These are phyloP conservation scores for Torymus auratus DNA, from an alignment of 2,888 invertebrate genomes.

Conservation along the genomic window DNA sequence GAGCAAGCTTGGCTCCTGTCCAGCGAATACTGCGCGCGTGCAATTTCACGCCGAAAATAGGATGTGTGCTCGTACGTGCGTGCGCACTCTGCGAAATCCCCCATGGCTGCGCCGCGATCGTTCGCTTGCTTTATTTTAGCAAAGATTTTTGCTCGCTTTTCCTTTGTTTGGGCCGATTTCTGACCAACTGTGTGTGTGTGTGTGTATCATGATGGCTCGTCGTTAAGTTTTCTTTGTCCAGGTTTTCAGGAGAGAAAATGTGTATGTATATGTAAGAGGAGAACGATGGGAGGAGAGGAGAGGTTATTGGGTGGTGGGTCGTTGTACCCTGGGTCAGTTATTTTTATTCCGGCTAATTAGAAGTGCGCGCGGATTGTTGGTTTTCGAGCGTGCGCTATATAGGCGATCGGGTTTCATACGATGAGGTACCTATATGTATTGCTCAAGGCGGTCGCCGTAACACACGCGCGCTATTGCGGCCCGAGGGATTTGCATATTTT, in stretches of 20 bases:
- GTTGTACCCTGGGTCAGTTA: slow-evolving; percentile 46
- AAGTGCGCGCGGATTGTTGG: too few species aligned
- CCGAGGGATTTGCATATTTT: too few species aligned
- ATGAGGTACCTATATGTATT: too few species aligned
- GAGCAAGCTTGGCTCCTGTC: slow-evolving; percentile 67
- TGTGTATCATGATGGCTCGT: too few species aligned
- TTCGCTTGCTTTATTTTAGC: not conserved
- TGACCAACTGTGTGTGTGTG: too few species aligned
- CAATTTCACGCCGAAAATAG: slow-evolving; percentile 73
- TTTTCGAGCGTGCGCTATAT: not conserved
- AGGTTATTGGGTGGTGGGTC: slow-evolving; percentile 16
- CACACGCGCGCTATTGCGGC: too few species aligned
- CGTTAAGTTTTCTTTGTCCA: slow-evolving; percentile 21
- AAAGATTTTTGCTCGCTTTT: not conserved
- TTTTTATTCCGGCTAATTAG: slow-evolving; percentile 11
- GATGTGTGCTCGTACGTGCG: too few species aligned
- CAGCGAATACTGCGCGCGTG: slow-evolving; percentile 75
- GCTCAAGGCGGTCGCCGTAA: too few species aligned
- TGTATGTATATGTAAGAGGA: too few species aligned
- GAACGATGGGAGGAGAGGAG: too few species aligned
- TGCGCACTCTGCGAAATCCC: slow-evolving; percentile 5
- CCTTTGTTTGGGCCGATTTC: not conserved
- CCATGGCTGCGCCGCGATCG: slow-evolving; percentile 21
- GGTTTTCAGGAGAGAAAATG: not conserved
- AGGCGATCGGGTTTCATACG: not conserved